Evolutionary conservation across 2,888 invertebrate species (phyloP).

Genomic region (Notocelia uddmanniana): DNA sequence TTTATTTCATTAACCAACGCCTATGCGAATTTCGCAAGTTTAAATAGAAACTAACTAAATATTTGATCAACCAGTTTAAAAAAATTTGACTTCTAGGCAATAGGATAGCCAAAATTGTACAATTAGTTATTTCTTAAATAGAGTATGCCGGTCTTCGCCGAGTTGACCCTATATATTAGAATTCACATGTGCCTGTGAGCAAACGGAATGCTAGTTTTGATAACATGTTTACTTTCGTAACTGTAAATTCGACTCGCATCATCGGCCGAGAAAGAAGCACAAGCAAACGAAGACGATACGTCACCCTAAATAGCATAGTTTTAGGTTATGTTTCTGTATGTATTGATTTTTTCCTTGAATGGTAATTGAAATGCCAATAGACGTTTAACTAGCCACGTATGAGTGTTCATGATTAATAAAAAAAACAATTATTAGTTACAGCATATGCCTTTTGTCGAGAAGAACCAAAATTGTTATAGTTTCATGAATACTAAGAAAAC

Average conservation of each 20-base stretch:
- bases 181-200: not conserved
- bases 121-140: too few relatives aligned
- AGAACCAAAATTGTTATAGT: constrained; percentile 3
- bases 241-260: constrained; percentile 44
- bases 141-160: too few relatives aligned
- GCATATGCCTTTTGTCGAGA: not conserved
- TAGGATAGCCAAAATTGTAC: too few relatives aligned
- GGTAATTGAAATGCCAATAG: not conserved
- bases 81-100: too few relatives aligned
- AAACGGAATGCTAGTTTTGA: constrained; percentile 36
- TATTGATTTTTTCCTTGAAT: not conserved
- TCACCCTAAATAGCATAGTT: constrained; percentile 36
- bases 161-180: not conserved
- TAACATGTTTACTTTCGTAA: constrained; percentile 44
- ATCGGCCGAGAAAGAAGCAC: constrained; percentile 37
- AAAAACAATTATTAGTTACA: not conserved
- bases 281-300: constrained; percentile 42
- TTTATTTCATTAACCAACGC: too few relatives aligned
- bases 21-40: too few relatives aligned
- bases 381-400: not conserved
- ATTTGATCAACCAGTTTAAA: too few relatives aligned
- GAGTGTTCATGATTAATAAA: not conserved
- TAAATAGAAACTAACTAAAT: too few relatives aligned
- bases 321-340: constrained; percentile 41
- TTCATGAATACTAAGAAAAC: constrained; percentile 10